phyloP scores from a whole-genome alignment of 2,888 invertebrate species.

The Tryphoninae sp. region DNA sequence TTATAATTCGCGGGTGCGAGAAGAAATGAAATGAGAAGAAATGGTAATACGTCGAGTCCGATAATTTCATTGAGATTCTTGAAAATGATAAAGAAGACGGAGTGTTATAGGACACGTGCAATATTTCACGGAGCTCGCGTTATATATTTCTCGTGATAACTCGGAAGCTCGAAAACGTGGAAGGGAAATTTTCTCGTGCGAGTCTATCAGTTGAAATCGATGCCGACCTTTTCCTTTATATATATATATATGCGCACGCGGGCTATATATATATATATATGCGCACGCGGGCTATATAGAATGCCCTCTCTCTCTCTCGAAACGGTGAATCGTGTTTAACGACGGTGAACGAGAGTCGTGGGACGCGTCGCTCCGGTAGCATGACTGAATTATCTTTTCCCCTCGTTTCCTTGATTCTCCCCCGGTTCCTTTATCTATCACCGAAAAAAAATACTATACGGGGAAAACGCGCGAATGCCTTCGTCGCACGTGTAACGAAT shows the following conservation, averaged over 20 bases:
- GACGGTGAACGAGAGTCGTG: constrained; percentile 51
- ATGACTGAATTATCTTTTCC: constrained; percentile 60
- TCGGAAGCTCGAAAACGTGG: constrained; percentile 1
- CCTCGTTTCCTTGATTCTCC: constrained; percentile 17
- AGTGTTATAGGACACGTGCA: neutral
- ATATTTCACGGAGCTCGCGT: neutral
- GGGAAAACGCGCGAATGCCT: constrained; percentile 4
- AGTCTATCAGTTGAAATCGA: constrained; percentile 28
- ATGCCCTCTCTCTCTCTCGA: constrained; percentile 26
- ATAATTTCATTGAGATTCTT: too few relatives aligned
- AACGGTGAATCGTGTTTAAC: constrained; percentile 58
- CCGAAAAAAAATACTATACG: neutral
- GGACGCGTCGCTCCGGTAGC: constrained; percentile 44
- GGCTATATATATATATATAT: neutral
- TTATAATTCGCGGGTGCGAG: too few relatives aligned
- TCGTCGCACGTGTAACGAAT: constrained; percentile 21
- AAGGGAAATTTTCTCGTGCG: constrained; percentile 13
- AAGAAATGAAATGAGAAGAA: too few relatives aligned
- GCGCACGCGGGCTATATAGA: neutral
- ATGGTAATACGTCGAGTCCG: too few relatives aligned
- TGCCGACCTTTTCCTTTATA: neutral
- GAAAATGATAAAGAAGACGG: too few relatives aligned
- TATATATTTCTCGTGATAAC: constrained; percentile 11
- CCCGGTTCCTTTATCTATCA: constrained; percentile 20
- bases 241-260: neutral